Evolutionary conservation across 2,888 invertebrate species (phyloP).

Genomic region (Syrphus vitripennis): DNA sequence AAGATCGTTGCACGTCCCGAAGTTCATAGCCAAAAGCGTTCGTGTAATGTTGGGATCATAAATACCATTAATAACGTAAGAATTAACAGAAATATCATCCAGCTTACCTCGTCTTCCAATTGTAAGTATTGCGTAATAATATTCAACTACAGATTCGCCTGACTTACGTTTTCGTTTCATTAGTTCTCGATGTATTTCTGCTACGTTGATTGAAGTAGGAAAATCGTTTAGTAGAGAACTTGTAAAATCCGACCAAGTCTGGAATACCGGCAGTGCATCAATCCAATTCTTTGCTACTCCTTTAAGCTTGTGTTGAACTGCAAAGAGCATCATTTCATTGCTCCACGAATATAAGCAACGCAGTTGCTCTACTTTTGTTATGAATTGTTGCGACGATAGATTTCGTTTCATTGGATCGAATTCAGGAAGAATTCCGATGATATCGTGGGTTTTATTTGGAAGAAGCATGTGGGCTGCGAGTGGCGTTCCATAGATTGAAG

Average conservation of each 20-base stretch:
- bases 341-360: not conserved
- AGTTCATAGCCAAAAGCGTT: not conserved
- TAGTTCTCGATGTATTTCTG: not conserved
- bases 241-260: not conserved
- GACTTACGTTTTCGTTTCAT: not conserved
- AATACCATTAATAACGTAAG: not conserved
- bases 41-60: not conserved
- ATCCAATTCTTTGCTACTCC: not conserved
- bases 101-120: not conserved
- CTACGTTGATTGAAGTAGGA: not conserved
- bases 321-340: not conserved
- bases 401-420: no score
- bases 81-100: not conserved
- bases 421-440: not conserved
- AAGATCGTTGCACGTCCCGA: not conserved
- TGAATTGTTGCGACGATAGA: no score
- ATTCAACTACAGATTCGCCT: not conserved
- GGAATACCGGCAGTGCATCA: not conserved
- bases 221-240: not conserved
- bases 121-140: not conserved
- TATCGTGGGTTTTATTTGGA: not conserved
- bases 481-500: not conserved
- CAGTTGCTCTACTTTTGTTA: no score
- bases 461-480: not conserved
- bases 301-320: not conserved